phyloP scores from a whole-genome alignment of 2,888 invertebrate species.

The Limnephilus auricula region DNA sequence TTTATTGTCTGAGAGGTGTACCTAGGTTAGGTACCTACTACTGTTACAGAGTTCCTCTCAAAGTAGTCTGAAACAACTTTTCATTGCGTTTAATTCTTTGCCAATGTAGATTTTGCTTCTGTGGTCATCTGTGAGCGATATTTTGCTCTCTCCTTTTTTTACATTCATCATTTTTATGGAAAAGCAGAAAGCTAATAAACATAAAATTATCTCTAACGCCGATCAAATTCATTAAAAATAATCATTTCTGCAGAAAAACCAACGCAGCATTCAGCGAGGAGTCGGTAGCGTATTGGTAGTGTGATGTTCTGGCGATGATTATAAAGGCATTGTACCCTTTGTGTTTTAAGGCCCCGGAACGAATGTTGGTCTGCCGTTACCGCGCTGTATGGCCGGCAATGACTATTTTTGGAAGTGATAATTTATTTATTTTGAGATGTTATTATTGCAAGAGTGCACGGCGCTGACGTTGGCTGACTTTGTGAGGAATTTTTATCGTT shows the following conservation, averaged over 20 bases:
- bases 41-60: too few relatives aligned
- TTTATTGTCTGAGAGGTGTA: too few relatives aligned
- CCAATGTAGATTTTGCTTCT: neutral
- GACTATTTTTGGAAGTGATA: constrained; percentile 40
- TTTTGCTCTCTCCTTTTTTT: neutral
- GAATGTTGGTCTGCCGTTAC: constrained; percentile 7
- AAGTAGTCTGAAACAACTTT: too few relatives aligned
- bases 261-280: neutral
- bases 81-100: neutral
- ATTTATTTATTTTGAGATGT: constrained; percentile 17
- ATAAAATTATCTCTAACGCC: neutral
- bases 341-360: neutral
- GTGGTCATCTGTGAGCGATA: neutral
- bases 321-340: constrained; percentile 2
- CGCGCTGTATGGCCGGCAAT: neutral
- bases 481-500: constrained; percentile 18
- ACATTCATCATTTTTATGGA: neutral
- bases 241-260: neutral
- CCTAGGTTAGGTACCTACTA: too few relatives aligned
- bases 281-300: neutral
- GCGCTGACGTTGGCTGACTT: neutral
- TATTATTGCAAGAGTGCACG: constrained; percentile 27
- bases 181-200: too few relatives aligned
- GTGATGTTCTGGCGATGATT: neutral
- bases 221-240: neutral